Percentiles rank a stretch among this genome's conserved stretches.
phyloP scores from a whole-genome alignment of 2,113 vertebrate species.

The Rhinichthys klamathensis region DNA sequence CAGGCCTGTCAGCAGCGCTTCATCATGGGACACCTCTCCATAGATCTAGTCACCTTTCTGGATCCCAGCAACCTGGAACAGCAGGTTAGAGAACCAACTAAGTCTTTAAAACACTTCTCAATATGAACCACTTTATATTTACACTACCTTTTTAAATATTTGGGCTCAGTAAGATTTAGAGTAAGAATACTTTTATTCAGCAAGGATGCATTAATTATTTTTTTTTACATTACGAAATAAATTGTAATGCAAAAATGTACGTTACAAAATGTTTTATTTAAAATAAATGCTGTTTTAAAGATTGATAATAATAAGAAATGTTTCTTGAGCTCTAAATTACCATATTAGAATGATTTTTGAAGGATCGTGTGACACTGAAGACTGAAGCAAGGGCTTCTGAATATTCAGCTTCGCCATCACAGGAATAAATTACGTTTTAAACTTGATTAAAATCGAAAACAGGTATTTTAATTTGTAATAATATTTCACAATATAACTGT shows the following conservation, averaged over 20 bases:
- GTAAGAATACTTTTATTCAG: not conserved
- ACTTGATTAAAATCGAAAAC: not conserved
- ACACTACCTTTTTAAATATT: not conserved
- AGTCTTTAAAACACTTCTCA: not conserved
- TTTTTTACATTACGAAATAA: no score
- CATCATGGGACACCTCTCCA: conserved; percentile 82
- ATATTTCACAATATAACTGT: not conserved
- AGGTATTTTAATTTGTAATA: not conserved
- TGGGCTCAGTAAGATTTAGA: not conserved
- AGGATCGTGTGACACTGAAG: not conserved
- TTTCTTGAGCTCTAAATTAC: not conserved
- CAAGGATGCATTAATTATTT: not conserved
- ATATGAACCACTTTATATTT: not conserved
- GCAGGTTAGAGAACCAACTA: conserved; percentile 79
- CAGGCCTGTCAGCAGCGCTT: conserved; percentile 75
- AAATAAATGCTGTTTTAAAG: not conserved
- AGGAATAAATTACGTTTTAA: not conserved
- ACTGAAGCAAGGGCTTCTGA: not conserved
- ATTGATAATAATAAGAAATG: not conserved
- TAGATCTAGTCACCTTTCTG: conserved; percentile 85
- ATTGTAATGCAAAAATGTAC: no score
- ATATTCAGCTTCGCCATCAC: not conserved
- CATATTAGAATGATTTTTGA: not conserved
- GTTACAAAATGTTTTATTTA: no score
- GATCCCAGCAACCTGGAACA: conserved; percentile 77